Base-by-base conservation (phyloP, 2,888 invertebrate genomes). In the Phorcus lineatus region DNA sequence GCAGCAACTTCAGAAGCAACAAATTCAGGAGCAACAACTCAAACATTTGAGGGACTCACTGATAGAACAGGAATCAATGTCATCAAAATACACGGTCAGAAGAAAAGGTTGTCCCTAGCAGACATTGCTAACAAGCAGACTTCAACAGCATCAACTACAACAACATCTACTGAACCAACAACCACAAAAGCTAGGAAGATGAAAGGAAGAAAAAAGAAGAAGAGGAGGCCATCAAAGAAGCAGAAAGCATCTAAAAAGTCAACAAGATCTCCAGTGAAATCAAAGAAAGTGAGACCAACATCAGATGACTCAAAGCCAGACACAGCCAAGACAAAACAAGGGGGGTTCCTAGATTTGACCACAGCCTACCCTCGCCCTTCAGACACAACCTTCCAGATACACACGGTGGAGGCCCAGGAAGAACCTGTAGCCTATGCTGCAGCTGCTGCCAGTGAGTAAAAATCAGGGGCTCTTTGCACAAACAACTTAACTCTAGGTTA, bases 1-100 rank as follows among this genome's bases (percentile, higher is more conserved):
- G n/a, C n/a, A n/a, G n/a, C n/a, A n/a, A n/a, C n/a, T n/a, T 77
- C 80, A 54, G 52, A 53, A 53, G 76, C 31, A 67, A 76, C 80
- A 24, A 36, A n/a, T n/a, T 77, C 80, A 54, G 52, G 31, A 53
- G 76, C 31, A 67, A 76, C 80, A 24, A 36, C 54, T 16, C 57
- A 62, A 54, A 62, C 54, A 70, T 54, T 70, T 52, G n/a, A 67
- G 54, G 24, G 57, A 57, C 57, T 19, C 19, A 57, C 57, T 24
- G 16, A 7, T 57, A 17, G 3, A 4, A 67, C 11, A 28, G 76
- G 54, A 24, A 76, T 31, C 24, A 55, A 28, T 17, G 24, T 53
- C 17, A 55, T 55, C 55, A 22, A n/a, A n/a, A 76, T 36, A 2
- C 54, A 76, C 6, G 36, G 28, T 52, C 22, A 76, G 31, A 76